Evolutionary conservation across 1,140 invertebrate species (phyloP), one percentile per base, ranked within the genome.

Genomic region (Platyscapa corneri): DNA sequence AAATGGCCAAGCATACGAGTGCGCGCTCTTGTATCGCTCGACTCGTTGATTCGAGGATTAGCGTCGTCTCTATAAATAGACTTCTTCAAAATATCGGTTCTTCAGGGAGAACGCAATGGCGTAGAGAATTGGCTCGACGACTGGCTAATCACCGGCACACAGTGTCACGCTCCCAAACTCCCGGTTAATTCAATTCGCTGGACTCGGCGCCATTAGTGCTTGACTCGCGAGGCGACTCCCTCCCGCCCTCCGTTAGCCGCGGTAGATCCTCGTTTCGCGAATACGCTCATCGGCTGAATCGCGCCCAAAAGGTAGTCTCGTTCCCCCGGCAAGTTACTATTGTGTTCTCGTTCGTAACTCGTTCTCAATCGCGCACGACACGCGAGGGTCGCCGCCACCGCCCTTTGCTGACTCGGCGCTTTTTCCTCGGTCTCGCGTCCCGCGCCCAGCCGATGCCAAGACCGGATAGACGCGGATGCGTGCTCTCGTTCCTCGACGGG

Each of bases 191-290:
- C 82, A 83, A 83, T 83, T 83, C 77, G 60, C 82, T 64, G 74
- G 30, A 75, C 70, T 39, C 34, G 65, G 30, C 32, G 83, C 84
- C 86, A 88, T 88, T 87, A 88, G 86, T 86, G 86, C 83, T 86
- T 74, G 77, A 39, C 37, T 79, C 27, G 65, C 65, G 70, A 53
- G 46, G 37, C 56, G 78, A 75, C 20, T 70, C 65, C 23, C 30
- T 49, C 49, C 30, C 0, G 42, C 6, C 32, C 30, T 18, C 34
- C 34, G 27, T 37, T 20, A 3, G 0, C 23, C 27, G 70, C 16
- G 37, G 20, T 23, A 14, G n/a, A 60, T 7, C 37, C 70, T 42
- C 70, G 70, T 74, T 74, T 39, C 34, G 34, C 34, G 34, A 72
- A 23, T 12, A 34, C 18, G 20, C 70, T n/a, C 30, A 42, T 42